Evolutionary conservation across 2,797 vertebrate genomes (phyloP).

Genomic region (Chelon auratus): DNA sequence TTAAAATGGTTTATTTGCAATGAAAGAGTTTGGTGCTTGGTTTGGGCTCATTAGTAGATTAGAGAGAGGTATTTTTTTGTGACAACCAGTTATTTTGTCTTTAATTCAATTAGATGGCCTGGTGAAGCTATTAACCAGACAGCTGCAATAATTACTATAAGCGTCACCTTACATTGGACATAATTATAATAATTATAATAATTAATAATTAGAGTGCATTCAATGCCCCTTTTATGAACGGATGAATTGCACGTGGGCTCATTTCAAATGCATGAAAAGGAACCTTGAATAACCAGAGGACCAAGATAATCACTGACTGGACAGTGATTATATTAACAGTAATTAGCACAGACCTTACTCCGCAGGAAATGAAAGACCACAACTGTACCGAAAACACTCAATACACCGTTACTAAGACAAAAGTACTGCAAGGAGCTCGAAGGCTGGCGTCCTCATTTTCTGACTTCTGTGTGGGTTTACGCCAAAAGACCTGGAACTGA

Average conservation of each 20-base stretch:
- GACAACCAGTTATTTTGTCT: neutral
- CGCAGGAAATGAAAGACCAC: slow-evolving; percentile 33
- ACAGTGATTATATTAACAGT: slow-evolving; percentile 39
- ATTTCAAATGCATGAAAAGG: slow-evolving; percentile 48
- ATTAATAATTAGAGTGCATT: slow-evolving; percentile 29
- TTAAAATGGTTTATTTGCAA: neutral
- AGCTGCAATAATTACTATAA: slow-evolving; percentile 16
- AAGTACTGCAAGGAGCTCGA: neutral
- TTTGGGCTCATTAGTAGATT: neutral
- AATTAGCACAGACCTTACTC: slow-evolving; percentile 51
- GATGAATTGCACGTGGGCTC: slow-evolving; percentile 40
- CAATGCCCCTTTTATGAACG: slow-evolving; percentile 44
- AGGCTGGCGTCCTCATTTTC: slow-evolving; percentile 28
- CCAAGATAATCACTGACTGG: slow-evolving; percentile 24
- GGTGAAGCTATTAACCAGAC: slow-evolving; percentile 2
- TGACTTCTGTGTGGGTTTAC: slow-evolving; percentile 26
- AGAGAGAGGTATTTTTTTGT: neutral
- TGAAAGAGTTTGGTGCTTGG: neutral
- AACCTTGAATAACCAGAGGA: slow-evolving; percentile 48
- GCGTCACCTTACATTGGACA: slow-evolving; percentile 15
- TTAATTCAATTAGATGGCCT: slow-evolving; percentile 16
- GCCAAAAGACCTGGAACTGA: slow-evolving; percentile 45
- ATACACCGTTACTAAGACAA: slow-evolving; percentile 19
- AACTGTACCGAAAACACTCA: slow-evolving; percentile 15
- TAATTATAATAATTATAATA: too few relatives aligned